Conservation (phyloP, 2,797 vertebrate species). For the Heliangelus exortis region DNA sequence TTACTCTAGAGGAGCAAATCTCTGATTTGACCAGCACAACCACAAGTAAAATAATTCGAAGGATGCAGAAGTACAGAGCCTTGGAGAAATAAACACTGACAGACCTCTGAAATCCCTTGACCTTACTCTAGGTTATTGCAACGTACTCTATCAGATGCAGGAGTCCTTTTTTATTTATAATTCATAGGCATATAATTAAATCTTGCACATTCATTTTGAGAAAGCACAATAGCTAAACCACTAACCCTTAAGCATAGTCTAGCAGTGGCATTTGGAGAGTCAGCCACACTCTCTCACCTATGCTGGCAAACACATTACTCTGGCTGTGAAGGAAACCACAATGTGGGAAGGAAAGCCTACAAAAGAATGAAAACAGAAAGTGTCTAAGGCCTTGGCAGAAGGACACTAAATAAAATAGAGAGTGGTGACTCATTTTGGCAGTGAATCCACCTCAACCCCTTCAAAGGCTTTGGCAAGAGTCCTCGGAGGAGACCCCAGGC, state of each 20-base stretch:
- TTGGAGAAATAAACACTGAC: constrained; percentile 42
- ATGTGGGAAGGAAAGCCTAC: constrained; percentile 86
- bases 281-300: constrained; percentile 83
- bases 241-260: constrained; percentile 60
- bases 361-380: constrained; percentile 90
- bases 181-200: constrained; percentile 68
- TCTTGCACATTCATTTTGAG: constrained; percentile 59
- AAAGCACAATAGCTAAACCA: constrained; percentile 57
- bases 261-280: constrained; percentile 69
- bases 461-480: constrained; percentile 87
- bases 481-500: constrained; percentile 85
- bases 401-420: constrained; percentile 86
- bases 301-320: constrained; percentile 80
- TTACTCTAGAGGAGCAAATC: neutral
- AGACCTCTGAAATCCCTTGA: constrained; percentile 57
- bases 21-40: constrained; percentile 8
- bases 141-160: constrained; percentile 8
- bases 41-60: constrained; percentile 49
- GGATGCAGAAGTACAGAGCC: neutral
- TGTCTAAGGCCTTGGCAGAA: constrained; percentile 89
- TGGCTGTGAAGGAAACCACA: constrained; percentile 86
- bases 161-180: constrained; percentile 60
- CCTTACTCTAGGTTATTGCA: constrained; percentile 63
- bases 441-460: constrained; percentile 85
- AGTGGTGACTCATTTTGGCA: constrained; percentile 89